These are phyloP conservation scores for Parotocinclus haroldoi DNA, from an alignment of 2,797 vertebrate species.

Conservation along the genomic window DNA sequence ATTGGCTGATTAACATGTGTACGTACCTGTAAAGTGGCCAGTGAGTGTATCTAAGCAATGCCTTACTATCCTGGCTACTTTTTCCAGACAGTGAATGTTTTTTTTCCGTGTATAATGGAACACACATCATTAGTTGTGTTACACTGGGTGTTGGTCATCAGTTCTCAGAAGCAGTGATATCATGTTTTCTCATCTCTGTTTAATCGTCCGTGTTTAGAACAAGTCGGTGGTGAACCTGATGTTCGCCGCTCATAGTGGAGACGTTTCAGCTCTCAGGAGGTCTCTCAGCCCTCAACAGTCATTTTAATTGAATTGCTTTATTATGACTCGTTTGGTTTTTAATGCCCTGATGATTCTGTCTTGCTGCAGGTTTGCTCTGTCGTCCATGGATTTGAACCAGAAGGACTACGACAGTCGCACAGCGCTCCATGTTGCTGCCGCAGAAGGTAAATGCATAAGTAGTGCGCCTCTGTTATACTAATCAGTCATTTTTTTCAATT, in stretches of 20 bases:
- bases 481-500: no score
- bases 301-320: not conserved
- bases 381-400: conserved; percentile 84
- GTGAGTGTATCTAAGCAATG: no score
- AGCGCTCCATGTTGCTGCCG: conserved; percentile 79
- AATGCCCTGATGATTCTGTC: not conserved
- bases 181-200: not conserved
- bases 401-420: conserved; percentile 84
- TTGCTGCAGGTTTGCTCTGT: conserved; percentile 76
- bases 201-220: conserved; percentile 62
- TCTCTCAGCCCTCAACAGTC: conserved; percentile 24
- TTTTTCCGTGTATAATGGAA: no score
- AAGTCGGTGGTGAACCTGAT: conserved; percentile 83
- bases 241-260: conserved; percentile 84
- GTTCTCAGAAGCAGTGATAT: no score
- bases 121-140: no score
- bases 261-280: conserved; percentile 84
- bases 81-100: no score
- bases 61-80: no score
- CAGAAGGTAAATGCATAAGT: conserved; percentile 71
- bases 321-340: not conserved
- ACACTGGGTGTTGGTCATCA: no score
- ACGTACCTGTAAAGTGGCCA: no score
- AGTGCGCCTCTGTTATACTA: not conserved
- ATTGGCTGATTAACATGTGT: no score